Percentiles rank a stretch among this genome's conserved stretches.
Conservation (phyloP, 2,113 vertebrate genomes). For the Channa argus region DNA sequence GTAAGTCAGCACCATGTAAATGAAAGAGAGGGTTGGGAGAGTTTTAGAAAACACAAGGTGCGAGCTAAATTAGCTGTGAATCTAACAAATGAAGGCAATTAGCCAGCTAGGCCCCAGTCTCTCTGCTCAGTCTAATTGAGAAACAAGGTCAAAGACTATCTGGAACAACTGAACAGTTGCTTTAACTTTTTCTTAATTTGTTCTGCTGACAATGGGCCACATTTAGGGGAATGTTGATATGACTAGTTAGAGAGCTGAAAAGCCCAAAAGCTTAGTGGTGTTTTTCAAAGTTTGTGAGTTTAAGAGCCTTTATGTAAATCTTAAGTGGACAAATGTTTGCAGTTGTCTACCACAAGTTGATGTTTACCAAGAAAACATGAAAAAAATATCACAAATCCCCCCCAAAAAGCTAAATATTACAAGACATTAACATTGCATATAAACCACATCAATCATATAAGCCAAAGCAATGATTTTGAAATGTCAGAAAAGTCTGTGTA, state of each 20-base stretch:
- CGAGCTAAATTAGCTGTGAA: slow-evolving; percentile 80
- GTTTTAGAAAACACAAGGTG: slow-evolving; percentile 65
- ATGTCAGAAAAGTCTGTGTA: slow-evolving; percentile 21
- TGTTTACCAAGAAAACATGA: slow-evolving; percentile 15
- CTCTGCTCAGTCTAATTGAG: slow-evolving; percentile 59
- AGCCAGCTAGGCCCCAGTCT: slow-evolving; percentile 66
- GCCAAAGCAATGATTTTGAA: slow-evolving; percentile 37
- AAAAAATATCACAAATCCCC: slow-evolving; percentile 1
- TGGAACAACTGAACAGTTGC: slow-evolving; percentile 58
- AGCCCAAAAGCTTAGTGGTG: not conserved
- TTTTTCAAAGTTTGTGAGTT: slow-evolving; percentile 9
- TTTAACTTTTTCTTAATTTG: slow-evolving; percentile 56
- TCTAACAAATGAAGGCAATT: slow-evolving; percentile 83
- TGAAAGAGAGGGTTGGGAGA: slow-evolving; percentile 52
- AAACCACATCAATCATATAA: slow-evolving; percentile 8
- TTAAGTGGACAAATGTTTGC: slow-evolving; percentile 3
- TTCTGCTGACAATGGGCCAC: slow-evolving; percentile 46
- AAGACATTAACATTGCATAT: slow-evolving; percentile 7
- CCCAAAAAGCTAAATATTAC: slow-evolving; percentile 6
- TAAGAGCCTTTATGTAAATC: slow-evolving; percentile 23
- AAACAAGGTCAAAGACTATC: slow-evolving; percentile 74
- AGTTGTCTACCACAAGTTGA: not conserved
- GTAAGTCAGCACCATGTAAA: slow-evolving; percentile 37
- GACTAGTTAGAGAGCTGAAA: slow-evolving; percentile 36
- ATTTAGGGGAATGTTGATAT: slow-evolving; percentile 47